A percentile compares a stretch with the other conserved stretches of the same genome.
phyloP scores from a whole-genome alignment of 2,113 vertebrate species.

The Oreochromis spilurus region DNA sequence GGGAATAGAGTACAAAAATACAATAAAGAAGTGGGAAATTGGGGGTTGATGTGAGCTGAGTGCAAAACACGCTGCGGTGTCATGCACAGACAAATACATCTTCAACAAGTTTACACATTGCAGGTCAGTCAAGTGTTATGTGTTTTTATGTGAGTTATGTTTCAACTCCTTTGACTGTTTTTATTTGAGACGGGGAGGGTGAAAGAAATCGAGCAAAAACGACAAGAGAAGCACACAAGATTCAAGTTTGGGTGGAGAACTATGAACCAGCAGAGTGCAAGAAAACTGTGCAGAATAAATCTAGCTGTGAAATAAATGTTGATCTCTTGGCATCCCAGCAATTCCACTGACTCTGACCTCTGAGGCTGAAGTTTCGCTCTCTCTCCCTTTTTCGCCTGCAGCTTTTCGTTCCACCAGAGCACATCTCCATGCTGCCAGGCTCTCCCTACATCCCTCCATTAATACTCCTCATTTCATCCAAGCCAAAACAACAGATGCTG shows the following conservation, averaged over 20 bases:
- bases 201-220: not conserved
- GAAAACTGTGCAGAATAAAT: conserved; percentile 1
- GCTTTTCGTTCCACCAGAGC: conserved; percentile 33
- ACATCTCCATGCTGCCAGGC: conserved; percentile 35
- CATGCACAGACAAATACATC: not conserved
- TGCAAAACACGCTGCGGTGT: not conserved
- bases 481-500: conserved; percentile 51
- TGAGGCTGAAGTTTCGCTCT: not conserved
- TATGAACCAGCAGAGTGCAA: not conserved
- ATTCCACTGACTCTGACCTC: conserved; percentile 33
- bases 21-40: not conserved
- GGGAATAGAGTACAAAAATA: not conserved
- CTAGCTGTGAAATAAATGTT: conserved; percentile 20
- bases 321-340: conserved; percentile 28
- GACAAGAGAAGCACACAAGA: not conserved
- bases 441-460: conserved; percentile 31
- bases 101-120: not conserved
- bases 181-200: not conserved
- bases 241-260: not conserved
- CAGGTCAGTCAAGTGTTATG: not conserved
- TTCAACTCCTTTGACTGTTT: conserved; percentile 31
- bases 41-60: not conserved
- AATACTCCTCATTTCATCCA: conserved; percentile 34
- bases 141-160: conserved; percentile 12
- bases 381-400: conserved; percentile 7